Percentiles rank a stretch among this genome's conserved stretches.
Conservation (phyloP, 2,113 vertebrate species). For the Helogale parvula region DNA sequence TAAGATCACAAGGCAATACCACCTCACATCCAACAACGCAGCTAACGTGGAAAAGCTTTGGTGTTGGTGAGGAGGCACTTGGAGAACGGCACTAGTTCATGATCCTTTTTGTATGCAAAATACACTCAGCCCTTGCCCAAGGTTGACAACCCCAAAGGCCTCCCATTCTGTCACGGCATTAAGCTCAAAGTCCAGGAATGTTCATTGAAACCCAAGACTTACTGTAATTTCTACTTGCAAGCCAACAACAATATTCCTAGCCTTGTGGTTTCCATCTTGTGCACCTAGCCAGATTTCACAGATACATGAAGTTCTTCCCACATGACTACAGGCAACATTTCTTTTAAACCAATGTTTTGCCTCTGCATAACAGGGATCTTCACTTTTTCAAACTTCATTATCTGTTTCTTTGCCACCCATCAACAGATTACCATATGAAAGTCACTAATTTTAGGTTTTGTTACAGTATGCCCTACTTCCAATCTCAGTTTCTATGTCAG, state of each 20-base stretch:
- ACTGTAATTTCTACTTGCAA: not conserved
- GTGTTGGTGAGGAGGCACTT: not conserved
- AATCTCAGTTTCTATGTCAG: not conserved
- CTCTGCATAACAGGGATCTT: not conserved
- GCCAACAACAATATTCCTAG: not conserved
- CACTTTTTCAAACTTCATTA: not conserved
- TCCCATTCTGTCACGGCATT: not conserved
- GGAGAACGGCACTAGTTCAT: not conserved
- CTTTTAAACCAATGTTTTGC: not conserved
- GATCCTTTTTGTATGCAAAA: not conserved
- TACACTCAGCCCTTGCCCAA: not conserved
- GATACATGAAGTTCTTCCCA: not conserved
- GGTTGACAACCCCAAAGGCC: not conserved
- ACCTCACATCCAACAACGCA: not conserved
- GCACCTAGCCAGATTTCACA: not conserved
- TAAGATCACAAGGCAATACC: not conserved
- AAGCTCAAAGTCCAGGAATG: not conserved
- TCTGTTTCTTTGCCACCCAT: not conserved
- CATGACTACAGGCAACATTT: not conserved
- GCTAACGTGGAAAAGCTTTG: not conserved
- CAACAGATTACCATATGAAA: not conserved
- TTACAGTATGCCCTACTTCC: not conserved
- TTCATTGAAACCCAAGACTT: not conserved
- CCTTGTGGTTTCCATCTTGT: not conserved
- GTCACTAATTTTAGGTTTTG: not conserved